Base-by-base conservation (phyloP, 2,888 invertebrate genomes). In the Ametastegia equiseti region DNA sequence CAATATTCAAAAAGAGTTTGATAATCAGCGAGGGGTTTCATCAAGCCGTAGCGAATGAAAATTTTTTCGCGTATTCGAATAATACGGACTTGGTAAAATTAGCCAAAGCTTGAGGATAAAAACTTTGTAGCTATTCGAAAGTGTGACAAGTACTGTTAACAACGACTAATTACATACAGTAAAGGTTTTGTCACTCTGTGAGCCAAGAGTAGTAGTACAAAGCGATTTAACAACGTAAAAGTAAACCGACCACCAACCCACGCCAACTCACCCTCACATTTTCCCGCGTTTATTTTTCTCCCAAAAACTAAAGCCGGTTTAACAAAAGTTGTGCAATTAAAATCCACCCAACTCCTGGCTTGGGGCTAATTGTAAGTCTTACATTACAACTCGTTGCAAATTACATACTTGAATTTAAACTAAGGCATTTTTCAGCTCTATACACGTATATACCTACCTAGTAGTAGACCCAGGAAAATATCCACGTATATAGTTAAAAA, bases 111-210 rank as follows among this genome's bases (percentile, higher is more conserved):
- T 67, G 7, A 19, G n/a, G n/a, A 39, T 67, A 39, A 39, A 39
- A 67, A 67, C 15, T 36, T 75, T 75, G 19, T 47, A 45, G 15
- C 27, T 54, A 75, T 19, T 36, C 19, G 7, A 75, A 54, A 54
- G 54, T 54, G 75, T 75, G 75, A 75, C 54, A 75, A 75, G 50
- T 36, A 73, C n/a, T 33, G 54, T 75, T 75, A 75, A 75, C 75
- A 71, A 50, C 75, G 54, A 50, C 75, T 75, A 75, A 75, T 75
- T 75, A 54, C 36, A 36, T 54, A 75, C 50, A 73, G 54, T 73
- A 73, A 73, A 30, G 75, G 75, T 75, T 75, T 54, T 54, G 75
- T 54, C 75, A 54, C 47, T 73, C 19, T 73, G 63, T 39, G 15
- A 47, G 54, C 36, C 54, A 36, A 73, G 75, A 54, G 75, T n/a